phyloP scores from a whole-genome alignment of 2,113 vertebrate genomes.

The Cnemophilus loriae region DNA sequence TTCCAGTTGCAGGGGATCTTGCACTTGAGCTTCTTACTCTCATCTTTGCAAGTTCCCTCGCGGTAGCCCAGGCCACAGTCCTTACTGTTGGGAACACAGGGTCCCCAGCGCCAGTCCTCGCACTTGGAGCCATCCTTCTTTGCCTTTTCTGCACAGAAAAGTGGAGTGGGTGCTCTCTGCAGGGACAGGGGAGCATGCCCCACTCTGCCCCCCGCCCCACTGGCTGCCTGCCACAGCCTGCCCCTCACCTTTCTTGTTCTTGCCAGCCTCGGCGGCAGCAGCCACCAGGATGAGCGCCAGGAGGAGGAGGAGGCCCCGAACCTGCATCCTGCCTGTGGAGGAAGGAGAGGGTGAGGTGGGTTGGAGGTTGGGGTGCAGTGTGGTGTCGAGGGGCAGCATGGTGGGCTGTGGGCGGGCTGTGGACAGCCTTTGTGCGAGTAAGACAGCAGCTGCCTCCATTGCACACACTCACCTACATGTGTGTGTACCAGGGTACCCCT shows the following conservation, averaged over 20 bases:
- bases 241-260: slow-evolving; percentile 75
- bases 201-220: fast-evolving
- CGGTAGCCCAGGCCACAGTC: slow-evolving; percentile 88
- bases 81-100: slow-evolving; percentile 82
- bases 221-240: fast-evolving
- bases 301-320: slow-evolving; percentile 78
- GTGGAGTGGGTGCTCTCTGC: not conserved
- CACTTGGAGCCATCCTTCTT: slow-evolving; percentile 79
- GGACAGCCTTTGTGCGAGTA: not conserved
- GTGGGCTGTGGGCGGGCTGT: not conserved
- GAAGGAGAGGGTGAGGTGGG: not conserved
- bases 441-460: not conserved
- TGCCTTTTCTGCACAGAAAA: slow-evolving; percentile 68
- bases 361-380: fast-evolving
- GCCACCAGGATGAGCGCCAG: slow-evolving; percentile 71
- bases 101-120: slow-evolving; percentile 81
- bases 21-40: slow-evolving; percentile 83
- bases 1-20: slow-evolving; percentile 98
- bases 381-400: fast-evolving
- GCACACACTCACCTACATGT: fast-evolving
- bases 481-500: too few species aligned
- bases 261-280: slow-evolving; percentile 74
- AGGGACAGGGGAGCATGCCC: fast-evolving
- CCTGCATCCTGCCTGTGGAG: slow-evolving; percentile 78
- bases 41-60: slow-evolving; percentile 81